Conservation (phyloP, 2,888 invertebrate genomes). For the Ochropleura leucogaster region DNA sequence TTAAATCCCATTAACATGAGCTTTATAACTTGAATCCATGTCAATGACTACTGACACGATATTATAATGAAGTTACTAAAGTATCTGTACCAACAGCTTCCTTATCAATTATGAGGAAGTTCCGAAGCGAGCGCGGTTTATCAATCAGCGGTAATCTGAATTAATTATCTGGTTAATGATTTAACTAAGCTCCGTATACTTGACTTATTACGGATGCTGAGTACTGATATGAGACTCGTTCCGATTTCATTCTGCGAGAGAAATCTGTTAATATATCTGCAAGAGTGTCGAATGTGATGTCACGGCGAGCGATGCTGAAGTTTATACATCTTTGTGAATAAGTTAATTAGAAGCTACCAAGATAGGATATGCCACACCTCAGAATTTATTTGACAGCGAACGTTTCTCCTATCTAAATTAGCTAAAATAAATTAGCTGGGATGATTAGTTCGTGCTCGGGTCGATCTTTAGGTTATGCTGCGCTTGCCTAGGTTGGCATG, state of each 20-base stretch:
- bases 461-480: too few species aligned
- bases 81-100: constrained; percentile 37
- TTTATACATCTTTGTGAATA: neutral
- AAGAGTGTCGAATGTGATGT: constrained; percentile 15
- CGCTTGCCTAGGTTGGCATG: too few species aligned
- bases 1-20: constrained; percentile 5
- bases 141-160: constrained; percentile 55
- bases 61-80: constrained; percentile 29
- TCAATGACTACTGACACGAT: constrained; percentile 26
- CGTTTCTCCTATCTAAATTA: neutral
- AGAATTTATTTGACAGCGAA: constrained; percentile 35
- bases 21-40: constrained; percentile 16
- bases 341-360: constrained; percentile 5
- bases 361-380: constrained; percentile 25
- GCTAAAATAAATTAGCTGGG: constrained; percentile 6
- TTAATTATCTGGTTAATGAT: constrained; percentile 49
- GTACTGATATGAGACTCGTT: constrained; percentile 8
- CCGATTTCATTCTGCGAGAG: constrained; percentile 17
- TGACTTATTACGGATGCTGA: constrained; percentile 20
- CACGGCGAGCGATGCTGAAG: neutral
- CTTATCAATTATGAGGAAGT: constrained; percentile 41
- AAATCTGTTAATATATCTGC: neutral
- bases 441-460: neutral
- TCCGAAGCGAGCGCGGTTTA: constrained; percentile 22
- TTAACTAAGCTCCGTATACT: constrained; percentile 24